Evolutionary conservation across 2,888 invertebrate genomes (phyloP), one percentile per base, ranked within the genome.

Genomic region (Drosophila helvetica): DNA sequence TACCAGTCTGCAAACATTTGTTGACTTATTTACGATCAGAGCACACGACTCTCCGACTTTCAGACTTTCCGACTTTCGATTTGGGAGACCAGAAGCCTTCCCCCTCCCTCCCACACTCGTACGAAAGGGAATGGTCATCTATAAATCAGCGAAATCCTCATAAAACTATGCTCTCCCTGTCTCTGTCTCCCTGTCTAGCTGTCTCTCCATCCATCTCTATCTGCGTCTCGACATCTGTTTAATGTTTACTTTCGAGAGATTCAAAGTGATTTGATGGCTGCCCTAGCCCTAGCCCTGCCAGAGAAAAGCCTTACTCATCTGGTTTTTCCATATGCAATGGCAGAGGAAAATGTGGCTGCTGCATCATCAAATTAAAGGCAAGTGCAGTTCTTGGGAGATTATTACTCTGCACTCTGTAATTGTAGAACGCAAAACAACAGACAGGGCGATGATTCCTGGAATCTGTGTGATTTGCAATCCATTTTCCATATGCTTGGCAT

Each of bases 1-100:
- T 59, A 42, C 47, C 45, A 38, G 38, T 38, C 52, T 59, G 61
- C 60, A 60, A 42, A 56, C 65, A 65, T 74, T 62, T 67, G 73
- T 67, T 74, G 73, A 73, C 73, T 73, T 73, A 73, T 73, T 73
- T 73, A 73, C 67, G 73, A 64, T 62, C 45, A 38, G 15, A 38
- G 54, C 66, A 74, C 50, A 57, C 73, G 52, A 55, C 27, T 22
- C 5, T 22, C 22, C 22, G 22, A 22, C 22, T 19, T 19, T 19
- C 2, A 1, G 22, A 22, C 22, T 19, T 19, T 19, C 2, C 19
- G 50, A 27, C 33, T 42, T 46, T 33, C 15, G 38, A 38, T 38
- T 38, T 38, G 38, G n/a, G 38, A 38, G 38, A 6, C 56, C 65
- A 66, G 67, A 66, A 66, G 65, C 47, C 19, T 19, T 5, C 22